phyloP scores from a whole-genome alignment of 1,140 invertebrate genomes.

The Drosophila lacteicornis region DNA sequence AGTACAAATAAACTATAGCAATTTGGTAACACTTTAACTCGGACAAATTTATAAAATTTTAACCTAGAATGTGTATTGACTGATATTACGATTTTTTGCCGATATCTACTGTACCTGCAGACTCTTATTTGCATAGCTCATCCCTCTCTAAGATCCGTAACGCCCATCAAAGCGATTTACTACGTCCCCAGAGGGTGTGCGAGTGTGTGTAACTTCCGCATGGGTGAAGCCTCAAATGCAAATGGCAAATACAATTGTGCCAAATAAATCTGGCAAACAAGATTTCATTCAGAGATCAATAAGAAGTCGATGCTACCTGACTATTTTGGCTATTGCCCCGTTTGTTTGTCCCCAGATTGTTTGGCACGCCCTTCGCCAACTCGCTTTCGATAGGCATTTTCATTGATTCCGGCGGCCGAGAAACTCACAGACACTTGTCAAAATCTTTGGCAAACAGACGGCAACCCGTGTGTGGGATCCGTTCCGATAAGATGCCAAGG shows the following conservation, averaged over 20 bases:
- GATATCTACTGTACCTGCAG: background rate
- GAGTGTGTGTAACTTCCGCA: conserved; percentile 55
- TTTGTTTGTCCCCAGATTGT: conserved; percentile 41
- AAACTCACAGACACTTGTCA: conserved; percentile 70
- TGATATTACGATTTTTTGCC: background rate
- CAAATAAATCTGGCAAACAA: conserved; percentile 63
- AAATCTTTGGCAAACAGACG: conserved; percentile 62
- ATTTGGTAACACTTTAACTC: background rate
- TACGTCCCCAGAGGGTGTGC: background rate
- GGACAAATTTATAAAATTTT: background rate
- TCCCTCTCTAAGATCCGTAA: background rate
- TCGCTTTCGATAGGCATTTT: conserved; percentile 57
- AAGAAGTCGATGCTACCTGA: conserved; percentile 28
- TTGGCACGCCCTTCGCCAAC: conserved; percentile 60
- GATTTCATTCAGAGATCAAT: conserved; percentile 51
- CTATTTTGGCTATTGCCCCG: conserved; percentile 30
- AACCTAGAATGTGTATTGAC: background rate
- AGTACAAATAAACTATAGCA: background rate
- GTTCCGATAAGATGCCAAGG: conserved; percentile 35
- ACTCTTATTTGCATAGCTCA: background rate
- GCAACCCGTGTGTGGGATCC: conserved; percentile 25
- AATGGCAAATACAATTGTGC: conserved; percentile 66
- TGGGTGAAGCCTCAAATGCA: conserved; percentile 54
- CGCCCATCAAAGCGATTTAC: conserved; percentile 5
- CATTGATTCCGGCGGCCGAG: conserved; percentile 59